Conservation (phyloP, 1,140 invertebrate species). For the Neodiprion fabricii region DNA sequence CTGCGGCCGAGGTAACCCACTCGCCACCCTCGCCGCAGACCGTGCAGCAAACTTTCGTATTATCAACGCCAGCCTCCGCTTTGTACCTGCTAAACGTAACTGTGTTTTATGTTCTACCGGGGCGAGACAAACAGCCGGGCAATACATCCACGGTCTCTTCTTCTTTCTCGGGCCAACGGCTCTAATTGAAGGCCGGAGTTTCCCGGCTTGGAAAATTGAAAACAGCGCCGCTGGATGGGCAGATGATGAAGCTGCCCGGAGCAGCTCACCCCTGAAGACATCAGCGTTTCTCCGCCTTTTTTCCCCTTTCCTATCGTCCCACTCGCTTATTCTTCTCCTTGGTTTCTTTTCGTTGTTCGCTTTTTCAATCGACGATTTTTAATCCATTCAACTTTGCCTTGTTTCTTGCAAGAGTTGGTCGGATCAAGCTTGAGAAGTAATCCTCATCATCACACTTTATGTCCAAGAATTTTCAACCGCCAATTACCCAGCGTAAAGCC, state of each 20-base stretch:
- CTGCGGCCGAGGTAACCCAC: background rate
- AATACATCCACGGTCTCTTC: background rate
- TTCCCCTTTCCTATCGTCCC: background rate
- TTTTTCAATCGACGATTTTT: background rate
- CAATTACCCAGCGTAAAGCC: too few relatives aligned
- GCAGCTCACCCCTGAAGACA: slow-evolving; percentile 8
- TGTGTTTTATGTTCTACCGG: background rate
- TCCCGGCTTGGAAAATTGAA: slow-evolving; percentile 8
- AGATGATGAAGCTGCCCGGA: background rate
- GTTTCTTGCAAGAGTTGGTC: too few relatives aligned
- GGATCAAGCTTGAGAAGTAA: too few relatives aligned
- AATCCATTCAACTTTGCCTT: background rate
- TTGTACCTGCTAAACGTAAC: slow-evolving; percentile 7
- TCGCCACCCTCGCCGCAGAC: background rate
- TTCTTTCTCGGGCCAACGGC: background rate
- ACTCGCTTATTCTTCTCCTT: background rate
- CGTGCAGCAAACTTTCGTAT: background rate
- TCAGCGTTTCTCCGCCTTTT: background rate
- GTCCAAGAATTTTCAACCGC: too few relatives aligned
- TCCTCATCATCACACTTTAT: too few relatives aligned
- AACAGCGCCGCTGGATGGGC: background rate
- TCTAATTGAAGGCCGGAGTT: slow-evolving; percentile 1
- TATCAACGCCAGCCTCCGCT: background rate
- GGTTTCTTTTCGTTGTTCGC: background rate
- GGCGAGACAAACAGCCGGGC: background rate